Evolutionary conservation across 1,140 invertebrate species (phyloP).

Genomic region (Chironomus tepperi): DNA sequence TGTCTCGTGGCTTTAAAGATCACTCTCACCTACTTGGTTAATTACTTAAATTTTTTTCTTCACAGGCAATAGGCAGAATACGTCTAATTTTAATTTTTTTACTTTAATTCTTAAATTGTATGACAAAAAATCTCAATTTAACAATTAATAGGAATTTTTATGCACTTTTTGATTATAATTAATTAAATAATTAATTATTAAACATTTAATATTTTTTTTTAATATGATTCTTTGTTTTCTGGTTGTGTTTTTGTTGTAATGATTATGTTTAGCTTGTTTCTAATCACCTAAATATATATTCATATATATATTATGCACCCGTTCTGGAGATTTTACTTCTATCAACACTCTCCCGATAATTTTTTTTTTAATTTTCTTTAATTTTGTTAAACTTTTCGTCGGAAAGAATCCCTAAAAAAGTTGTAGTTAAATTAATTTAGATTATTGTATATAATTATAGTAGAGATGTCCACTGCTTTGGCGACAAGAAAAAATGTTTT

Average conservation of each 20-base stretch:
- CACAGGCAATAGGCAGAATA: conserved; percentile 20
- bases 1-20: conserved; percentile 23
- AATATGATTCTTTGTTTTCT: conserved; percentile 14
- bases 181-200: conserved; percentile 2
- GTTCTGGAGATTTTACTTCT: background rate
- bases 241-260: conserved; percentile 10
- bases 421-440: conserved; percentile 6
- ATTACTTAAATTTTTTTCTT: conserved; percentile 3
- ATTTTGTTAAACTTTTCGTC: background rate
- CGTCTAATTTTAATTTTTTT: background rate
- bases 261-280: conserved; percentile 18
- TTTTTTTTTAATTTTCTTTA: background rate
- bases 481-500: background rate
- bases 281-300: conserved; percentile 5
- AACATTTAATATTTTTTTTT: background rate
- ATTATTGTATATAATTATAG: background rate
- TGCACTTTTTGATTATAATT: conserved; percentile 23
- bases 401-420: background rate
- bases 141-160: conserved; percentile 24
- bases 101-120: conserved; percentile 9
- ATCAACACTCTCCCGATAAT: background rate
- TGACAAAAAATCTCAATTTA: conserved; percentile 19
- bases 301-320: conserved; percentile 17
- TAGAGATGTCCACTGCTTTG: conserved; percentile 6
- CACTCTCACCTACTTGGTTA: conserved; percentile 15